These are phyloP conservation scores for Peromyscus nudipes DNA, from an alignment of 2,797 vertebrate genomes.

Conservation along the genomic window DNA sequence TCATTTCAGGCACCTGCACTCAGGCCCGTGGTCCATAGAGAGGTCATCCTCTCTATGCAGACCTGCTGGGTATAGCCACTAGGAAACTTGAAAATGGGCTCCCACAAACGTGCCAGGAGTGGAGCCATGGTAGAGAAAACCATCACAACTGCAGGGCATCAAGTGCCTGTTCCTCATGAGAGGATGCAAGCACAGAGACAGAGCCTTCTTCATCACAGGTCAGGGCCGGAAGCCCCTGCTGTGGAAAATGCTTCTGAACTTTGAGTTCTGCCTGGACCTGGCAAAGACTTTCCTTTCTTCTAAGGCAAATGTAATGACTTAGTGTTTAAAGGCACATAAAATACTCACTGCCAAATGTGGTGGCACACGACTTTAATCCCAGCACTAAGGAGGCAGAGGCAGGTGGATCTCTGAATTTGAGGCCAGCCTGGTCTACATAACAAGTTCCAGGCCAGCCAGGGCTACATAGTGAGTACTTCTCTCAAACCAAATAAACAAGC, in stretches of 20 bases:
- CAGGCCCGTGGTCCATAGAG: no score
- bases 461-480: background rate
- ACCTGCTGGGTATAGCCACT: no score
- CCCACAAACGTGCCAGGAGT: background rate
- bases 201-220: background rate
- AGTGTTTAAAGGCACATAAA: background rate
- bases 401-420: background rate
- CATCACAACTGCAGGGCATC: background rate
- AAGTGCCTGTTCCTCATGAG: background rate
- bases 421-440: background rate
- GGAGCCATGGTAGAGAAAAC: background rate
- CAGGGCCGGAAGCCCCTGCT: background rate
- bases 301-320: slow-evolving; percentile 9
- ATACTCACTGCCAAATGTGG: no score
- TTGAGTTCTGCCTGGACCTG: background rate
- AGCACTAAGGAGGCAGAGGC: background rate
- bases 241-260: background rate
- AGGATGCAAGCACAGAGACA: no score
- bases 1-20: no score
- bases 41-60: no score
- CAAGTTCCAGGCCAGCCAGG: background rate
- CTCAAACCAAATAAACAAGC: background rate
- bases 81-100: no score
- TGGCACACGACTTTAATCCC: background rate
- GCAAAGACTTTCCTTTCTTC: background rate